Percentiles rank a stretch among this genome's conserved stretches.
Conservation (phyloP, 1,140 invertebrate genomes). For the Patella vulgata region DNA sequence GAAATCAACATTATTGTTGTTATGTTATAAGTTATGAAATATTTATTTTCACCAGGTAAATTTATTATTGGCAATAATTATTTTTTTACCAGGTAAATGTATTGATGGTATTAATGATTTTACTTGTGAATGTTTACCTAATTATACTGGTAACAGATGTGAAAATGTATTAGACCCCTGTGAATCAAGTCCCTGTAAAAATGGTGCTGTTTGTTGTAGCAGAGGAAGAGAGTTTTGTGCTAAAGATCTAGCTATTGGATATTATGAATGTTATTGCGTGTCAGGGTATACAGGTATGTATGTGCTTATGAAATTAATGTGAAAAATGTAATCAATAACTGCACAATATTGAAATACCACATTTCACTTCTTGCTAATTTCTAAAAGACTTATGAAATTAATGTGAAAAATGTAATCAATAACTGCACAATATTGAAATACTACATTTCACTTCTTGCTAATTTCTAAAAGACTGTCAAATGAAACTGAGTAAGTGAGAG, state of each 20-base stretch:
- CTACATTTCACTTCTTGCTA: too few relatives aligned
- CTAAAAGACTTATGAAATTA: neutral
- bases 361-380: too few relatives aligned
- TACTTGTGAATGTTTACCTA: constrained; percentile 37
- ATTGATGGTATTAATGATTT: constrained; percentile 73
- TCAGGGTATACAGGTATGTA: constrained; percentile 27
- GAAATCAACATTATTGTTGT: too few relatives aligned
- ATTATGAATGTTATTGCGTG: constrained; percentile 37
- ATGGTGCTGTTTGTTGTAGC: constrained; percentile 43
- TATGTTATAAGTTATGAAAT: too few relatives aligned
- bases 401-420: neutral
- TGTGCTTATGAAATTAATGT: neutral
- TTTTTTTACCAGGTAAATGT: constrained; percentile 80
- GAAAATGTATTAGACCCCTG: constrained; percentile 34
- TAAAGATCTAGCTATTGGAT: constrained; percentile 4
- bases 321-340: neutral
- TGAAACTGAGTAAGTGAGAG: neutral
- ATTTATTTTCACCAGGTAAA: too few relatives aligned
- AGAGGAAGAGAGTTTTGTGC: constrained; percentile 25
- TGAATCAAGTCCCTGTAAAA: constrained; percentile 37
- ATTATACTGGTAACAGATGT: constrained; percentile 40
- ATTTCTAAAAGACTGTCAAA: neutral
- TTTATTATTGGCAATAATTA: too few relatives aligned
- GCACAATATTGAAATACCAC: neutral
- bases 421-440: neutral